Percentiles rank a stretch among this genome's conserved stretches.
Conservation (phyloP, 2,113 vertebrate genomes). For the Ptyas mucosa region DNA sequence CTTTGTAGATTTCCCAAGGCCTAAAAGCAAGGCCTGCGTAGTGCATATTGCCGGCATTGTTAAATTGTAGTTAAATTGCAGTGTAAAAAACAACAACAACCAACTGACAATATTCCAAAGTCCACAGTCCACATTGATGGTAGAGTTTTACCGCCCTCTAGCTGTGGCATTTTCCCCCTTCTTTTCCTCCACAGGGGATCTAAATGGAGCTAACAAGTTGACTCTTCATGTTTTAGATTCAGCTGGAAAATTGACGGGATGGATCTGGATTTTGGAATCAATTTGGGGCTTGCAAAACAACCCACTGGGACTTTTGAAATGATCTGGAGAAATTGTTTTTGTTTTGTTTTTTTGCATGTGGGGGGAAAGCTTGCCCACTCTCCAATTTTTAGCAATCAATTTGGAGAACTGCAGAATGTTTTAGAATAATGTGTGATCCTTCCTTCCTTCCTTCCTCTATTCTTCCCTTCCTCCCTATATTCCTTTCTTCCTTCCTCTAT, state of each 20-base stretch:
- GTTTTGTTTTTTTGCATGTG: not conserved
- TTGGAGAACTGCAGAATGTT: not conserved
- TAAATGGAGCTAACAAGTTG: not conserved
- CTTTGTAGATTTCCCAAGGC: not conserved
- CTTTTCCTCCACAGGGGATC: rapidly evolving
- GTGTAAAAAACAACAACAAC: rapidly evolving
- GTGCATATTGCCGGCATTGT: not conserved
- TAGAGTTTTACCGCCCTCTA: constrained; percentile 63
- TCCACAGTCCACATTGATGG: rapidly evolving
- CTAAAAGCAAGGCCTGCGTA: not conserved
- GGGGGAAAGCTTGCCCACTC: not conserved
- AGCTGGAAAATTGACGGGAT: not conserved
- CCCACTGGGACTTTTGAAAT: not conserved
- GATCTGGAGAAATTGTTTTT: not conserved
- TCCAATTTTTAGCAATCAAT: not conserved
- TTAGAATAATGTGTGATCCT: not conserved
- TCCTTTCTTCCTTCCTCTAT: not conserved
- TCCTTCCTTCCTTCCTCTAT: not conserved
- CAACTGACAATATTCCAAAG: not conserved
- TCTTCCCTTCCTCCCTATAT: not conserved
- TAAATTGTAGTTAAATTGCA: not conserved
- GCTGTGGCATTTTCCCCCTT: rapidly evolving
- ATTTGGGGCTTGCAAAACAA: not conserved
- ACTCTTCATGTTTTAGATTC: not conserved
- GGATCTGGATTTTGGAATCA: not conserved